Percentiles rank a stretch among this genome's conserved stretches.
Conservation (phyloP, 2,113 vertebrate genomes). For the Pygoscelis antarcticus region DNA sequence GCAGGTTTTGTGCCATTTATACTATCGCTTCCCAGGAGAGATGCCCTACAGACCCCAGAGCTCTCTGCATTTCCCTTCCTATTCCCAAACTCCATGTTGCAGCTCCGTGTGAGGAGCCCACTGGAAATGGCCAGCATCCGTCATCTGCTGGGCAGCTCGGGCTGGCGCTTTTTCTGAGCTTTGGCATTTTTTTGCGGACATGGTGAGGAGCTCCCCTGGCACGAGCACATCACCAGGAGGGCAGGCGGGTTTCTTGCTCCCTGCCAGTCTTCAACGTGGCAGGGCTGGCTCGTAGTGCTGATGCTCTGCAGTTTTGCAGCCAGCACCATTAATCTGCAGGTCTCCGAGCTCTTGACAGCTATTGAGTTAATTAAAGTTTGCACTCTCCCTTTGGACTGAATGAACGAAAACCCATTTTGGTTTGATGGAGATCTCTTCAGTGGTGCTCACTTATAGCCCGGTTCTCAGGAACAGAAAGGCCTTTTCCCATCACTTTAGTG, state of each 20-base stretch:
- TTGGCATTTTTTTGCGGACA: not conserved
- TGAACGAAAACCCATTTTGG: not conserved
- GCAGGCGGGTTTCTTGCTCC: not conserved
- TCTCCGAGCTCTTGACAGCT: not conserved
- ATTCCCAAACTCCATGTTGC: not conserved
- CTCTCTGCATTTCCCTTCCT: not conserved
- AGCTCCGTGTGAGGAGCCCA: rapidly evolving
- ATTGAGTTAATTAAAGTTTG: not conserved
- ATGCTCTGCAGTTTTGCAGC: not conserved
- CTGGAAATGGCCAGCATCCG: not conserved
- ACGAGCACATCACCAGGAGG: not conserved
- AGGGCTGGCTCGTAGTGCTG: not conserved
- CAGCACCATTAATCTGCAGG: not conserved
- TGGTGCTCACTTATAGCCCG: not conserved
- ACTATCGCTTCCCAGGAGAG: not conserved
- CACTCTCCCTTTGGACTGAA: not conserved
- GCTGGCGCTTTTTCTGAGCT: not conserved
- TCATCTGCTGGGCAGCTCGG: rapidly evolving
- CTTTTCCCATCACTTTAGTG: not conserved
- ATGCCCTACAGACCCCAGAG: not conserved
- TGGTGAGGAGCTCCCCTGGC: not conserved
- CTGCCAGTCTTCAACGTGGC: not conserved
- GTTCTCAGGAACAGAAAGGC: not conserved
- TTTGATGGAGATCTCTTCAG: not conserved
- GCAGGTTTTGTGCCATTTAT: not conserved